A percentile compares a stretch with the other conserved stretches of the same genome.
Conservation (phyloP, 2,888 invertebrate genomes). For the Bellardia bayeri region DNA sequence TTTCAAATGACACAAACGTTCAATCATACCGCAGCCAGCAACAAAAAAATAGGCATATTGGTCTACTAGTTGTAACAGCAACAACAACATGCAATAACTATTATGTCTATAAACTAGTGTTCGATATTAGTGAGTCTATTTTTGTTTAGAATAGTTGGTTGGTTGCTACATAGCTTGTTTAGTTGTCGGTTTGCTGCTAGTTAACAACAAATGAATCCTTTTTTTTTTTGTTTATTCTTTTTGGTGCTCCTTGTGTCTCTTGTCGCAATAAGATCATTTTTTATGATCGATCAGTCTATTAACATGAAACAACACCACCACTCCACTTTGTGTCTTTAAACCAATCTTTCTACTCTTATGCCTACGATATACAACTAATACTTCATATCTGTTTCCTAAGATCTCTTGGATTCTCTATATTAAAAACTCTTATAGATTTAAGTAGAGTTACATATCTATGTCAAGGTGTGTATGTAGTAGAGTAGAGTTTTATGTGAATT, state of each 20-base stretch:
- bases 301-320: constrained; percentile 74
- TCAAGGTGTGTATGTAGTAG: neutral
- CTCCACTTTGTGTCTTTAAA: constrained; percentile 9
- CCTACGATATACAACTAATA: constrained; percentile 19
- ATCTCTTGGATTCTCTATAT: constrained; percentile 43
- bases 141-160: constrained; percentile 36
- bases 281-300: constrained; percentile 83
- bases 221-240: constrained; percentile 8
- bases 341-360: constrained; percentile 14
- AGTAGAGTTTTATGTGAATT: constrained; percentile 33
- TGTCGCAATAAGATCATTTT: constrained; percentile 78
- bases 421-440: constrained; percentile 20
- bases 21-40: constrained; percentile 67
- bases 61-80: constrained; percentile 5
- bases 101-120: constrained; percentile 56
- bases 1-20: constrained; percentile 73
- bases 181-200: neutral
- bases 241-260: constrained; percentile 46
- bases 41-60: constrained; percentile 21
- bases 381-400: constrained; percentile 60
- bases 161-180: neutral
- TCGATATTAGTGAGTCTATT: constrained; percentile 44
- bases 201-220: constrained; percentile 46
- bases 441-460: neutral
- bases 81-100: constrained; percentile 41